A percentile compares a stretch with the other conserved stretches of the same genome.
phyloP scores from a whole-genome alignment of 2,797 vertebrate species.

The Vireo griseus region DNA sequence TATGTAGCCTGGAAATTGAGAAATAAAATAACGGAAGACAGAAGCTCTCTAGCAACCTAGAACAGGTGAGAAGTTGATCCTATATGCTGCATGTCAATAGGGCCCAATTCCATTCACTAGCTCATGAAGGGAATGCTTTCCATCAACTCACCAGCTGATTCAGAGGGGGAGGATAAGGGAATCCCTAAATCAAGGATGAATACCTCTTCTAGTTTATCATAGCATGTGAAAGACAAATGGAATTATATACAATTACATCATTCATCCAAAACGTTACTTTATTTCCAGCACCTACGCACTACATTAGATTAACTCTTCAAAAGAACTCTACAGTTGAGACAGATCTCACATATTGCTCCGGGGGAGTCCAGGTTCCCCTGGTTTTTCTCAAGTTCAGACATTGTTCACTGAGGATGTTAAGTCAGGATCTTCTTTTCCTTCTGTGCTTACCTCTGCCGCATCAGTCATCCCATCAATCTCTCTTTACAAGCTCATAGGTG shows the following conservation, averaged over 20 bases:
- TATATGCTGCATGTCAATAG: neutral
- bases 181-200: neutral
- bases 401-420: neutral
- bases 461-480: neutral
- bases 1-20: neutral
- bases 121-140: neutral
- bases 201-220: neutral
- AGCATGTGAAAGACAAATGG: neutral
- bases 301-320: neutral
- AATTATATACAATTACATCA: neutral
- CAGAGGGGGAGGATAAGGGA: neutral
- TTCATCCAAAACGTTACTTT: neutral
- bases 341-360: neutral
- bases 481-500: neutral
- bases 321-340: neutral
- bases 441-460: neutral
- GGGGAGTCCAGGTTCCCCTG: neutral
- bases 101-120: too few species aligned
- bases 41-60: neutral
- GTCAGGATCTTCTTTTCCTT: neutral
- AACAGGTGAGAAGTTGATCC: neutral
- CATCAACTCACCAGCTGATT: neutral
- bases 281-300: neutral
- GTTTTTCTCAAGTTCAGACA: accelerated
- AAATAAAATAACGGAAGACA: neutral